A percentile compares a stretch with the other conserved stretches of the same genome.
Evolutionary conservation across 1,140 invertebrate species (phyloP).

Genomic region (Drosophila rufa): DNA sequence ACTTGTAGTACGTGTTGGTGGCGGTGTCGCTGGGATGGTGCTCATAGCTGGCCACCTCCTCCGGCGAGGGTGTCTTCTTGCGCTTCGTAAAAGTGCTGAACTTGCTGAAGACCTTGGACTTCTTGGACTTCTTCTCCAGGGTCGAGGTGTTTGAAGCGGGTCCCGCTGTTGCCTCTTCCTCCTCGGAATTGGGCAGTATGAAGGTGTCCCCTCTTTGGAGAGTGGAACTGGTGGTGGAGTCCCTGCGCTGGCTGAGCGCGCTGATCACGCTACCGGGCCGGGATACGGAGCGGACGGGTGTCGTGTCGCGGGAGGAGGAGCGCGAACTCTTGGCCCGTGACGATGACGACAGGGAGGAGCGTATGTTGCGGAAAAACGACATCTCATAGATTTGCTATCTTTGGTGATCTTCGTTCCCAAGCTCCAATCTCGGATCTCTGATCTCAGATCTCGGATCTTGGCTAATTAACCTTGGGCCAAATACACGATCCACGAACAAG

Average conservation of each 20-base stretch:
- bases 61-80: conserved; percentile 73
- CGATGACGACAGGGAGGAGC: conserved; percentile 71
- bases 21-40: conserved; percentile 82
- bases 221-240: conserved; percentile 66
- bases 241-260: conserved; percentile 39
- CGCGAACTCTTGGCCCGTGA: conserved; percentile 73
- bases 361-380: conserved; percentile 84
- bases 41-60: conserved; percentile 68
- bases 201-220: conserved; percentile 80
- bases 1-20: conserved; percentile 83
- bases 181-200: conserved; percentile 64
- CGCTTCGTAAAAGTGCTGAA: conserved; percentile 83
- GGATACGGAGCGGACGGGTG: conserved; percentile 67
- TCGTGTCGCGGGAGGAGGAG: conserved; percentile 76
- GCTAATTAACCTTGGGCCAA: conserved; percentile 35
- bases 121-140: conserved; percentile 79
- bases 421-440: conserved; percentile 29
- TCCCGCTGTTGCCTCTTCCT: conserved; percentile 28
- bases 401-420: conserved; percentile 23
- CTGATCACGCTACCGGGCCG: conserved; percentile 75
- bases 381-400: conserved; percentile 40
- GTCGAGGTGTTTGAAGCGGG: conserved; percentile 68
- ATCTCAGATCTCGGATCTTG: conserved; percentile 34
- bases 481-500: conserved; percentile 22
- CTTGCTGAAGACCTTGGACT: conserved; percentile 81